Percentiles rank a stretch among this genome's conserved stretches.
These are phyloP conservation scores for Caenorhabditis sp. DNA, from an alignment of 2,888 invertebrate species.

Conservation along the genomic window DNA sequence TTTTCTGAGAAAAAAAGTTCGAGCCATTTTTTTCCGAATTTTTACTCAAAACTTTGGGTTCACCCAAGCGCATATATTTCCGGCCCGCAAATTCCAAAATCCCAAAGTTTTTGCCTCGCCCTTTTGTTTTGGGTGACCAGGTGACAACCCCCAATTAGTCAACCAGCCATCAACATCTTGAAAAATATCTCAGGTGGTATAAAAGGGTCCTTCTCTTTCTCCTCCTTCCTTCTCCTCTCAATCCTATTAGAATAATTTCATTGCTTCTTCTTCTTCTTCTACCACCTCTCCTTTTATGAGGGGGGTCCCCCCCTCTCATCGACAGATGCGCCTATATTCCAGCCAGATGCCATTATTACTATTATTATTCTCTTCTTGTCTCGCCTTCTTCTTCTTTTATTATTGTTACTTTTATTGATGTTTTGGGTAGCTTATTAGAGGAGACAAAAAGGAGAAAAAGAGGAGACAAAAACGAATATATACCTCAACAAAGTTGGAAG, in stretches of 20 bases:
- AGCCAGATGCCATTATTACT: constrained; percentile 9
- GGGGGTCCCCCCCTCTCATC: constrained; percentile 10
- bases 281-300: constrained; percentile 32
- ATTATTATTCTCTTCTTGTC: constrained; percentile 31
- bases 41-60: no score
- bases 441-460: neutral
- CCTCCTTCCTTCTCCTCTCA: constrained; percentile 16
- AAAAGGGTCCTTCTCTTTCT: neutral
- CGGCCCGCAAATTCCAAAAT: no score
- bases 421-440: constrained; percentile 5
- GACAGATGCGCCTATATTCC: constrained; percentile 32
- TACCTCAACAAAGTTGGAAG: neutral
- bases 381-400: constrained; percentile 26
- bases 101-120: no score
- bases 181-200: constrained; percentile 4
- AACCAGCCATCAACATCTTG: neutral
- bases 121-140: no score
- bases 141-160: constrained; percentile 11
- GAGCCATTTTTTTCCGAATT: no score
- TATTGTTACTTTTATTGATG: constrained; percentile 12
- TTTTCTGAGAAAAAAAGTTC: no score
- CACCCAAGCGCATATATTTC: no score
- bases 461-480: no score
- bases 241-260: constrained; percentile 28
- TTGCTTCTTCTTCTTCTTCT: constrained; percentile 4